phyloP scores from a whole-genome alignment of 2,888 invertebrate species.

The Brachyptera putata region DNA sequence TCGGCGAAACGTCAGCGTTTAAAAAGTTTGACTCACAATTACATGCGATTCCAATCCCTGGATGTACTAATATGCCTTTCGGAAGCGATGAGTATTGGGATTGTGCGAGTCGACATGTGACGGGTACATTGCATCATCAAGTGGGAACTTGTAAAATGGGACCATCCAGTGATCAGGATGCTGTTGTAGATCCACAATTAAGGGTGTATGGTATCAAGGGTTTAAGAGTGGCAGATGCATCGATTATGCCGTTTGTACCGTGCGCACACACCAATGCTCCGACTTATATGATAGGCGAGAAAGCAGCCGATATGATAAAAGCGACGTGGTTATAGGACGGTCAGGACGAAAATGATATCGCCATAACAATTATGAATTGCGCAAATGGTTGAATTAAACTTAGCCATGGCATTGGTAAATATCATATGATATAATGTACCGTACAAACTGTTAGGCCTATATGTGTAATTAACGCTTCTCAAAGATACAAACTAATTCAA shows the following conservation, averaged over 20 bases:
- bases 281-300: slow-evolving; percentile 89
- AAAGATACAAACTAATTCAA: too few relatives aligned
- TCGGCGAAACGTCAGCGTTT: slow-evolving; percentile 72
- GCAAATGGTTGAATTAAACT: too few relatives aligned
- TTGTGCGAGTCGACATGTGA: slow-evolving; percentile 78
- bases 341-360: too few relatives aligned
- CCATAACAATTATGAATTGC: too few relatives aligned
- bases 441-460: too few relatives aligned
- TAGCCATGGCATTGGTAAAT: too few relatives aligned
- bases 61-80: slow-evolving; percentile 67
- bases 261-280: slow-evolving; percentile 90
- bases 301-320: too few relatives aligned
- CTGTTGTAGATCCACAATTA: slow-evolving; percentile 77
- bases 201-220: slow-evolving; percentile 69
- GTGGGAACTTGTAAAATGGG: slow-evolving; percentile 91
- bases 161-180: slow-evolving; percentile 66
- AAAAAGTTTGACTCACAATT: slow-evolving; percentile 73
- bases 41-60: slow-evolving; percentile 71
- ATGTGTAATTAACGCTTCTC: too few relatives aligned
- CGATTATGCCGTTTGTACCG: slow-evolving; percentile 83
- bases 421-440: too few relatives aligned
- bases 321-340: too few relatives aligned
- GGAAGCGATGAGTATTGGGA: slow-evolving; percentile 80
- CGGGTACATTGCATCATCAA: slow-evolving; percentile 88
- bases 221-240: too few relatives aligned